Evolutionary conservation across 2,888 invertebrate species (phyloP), one percentile per base, ranked within the genome.

Genomic region (Chloromyia formosa): DNA sequence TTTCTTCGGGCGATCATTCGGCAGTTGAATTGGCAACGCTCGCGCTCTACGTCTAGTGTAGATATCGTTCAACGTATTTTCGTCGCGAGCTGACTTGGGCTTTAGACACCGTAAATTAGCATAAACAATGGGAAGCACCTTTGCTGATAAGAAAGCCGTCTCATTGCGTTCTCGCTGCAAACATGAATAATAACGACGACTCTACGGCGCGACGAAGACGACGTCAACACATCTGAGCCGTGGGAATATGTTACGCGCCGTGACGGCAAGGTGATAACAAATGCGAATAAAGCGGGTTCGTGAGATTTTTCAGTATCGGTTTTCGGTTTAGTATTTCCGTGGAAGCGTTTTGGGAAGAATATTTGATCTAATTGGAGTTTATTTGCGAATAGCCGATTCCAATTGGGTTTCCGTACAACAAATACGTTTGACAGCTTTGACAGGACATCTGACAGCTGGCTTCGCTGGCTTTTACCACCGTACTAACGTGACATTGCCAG

Each of bases 1-100:
- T 40, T 58, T 71, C 71, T 71, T 71, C 71, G 71, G 71, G 71
- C 40, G 40, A 16, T 35, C 71, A 71, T 71, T 71, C 71, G 71
- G 71, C 71, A 71, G 16, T 56, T 54, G 18, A 56, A 54, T 35
- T 18, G 35, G 27, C 27, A 35, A 35, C 54, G 58, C 40, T 71
- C 58, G 71, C 35, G 40, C 49, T n/a, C n/a, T n/a, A n/a, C n/a
- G n/a, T n/a, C n/a, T 4, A 54, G 18, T 14, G 20, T 3, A 18
- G 71, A 58, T 71, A 71, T 18, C 66, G 3, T n/a, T 14, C 27
- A 35, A 35, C 71, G 56, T 56, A 35, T 12, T 49, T 49, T 27
- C 27, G 27, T 35, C 27, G 27, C n/a, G n/a, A n/a, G n/a, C n/a
- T n/a, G n/a, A n/a, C n/a, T 35, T 35, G 27, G 7, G 71, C 58